A percentile compares a stretch with the other conserved stretches of the same genome.
phyloP scores from a whole-genome alignment of 1,140 invertebrate genomes.

The Caenorhabditis tropicalis region DNA sequence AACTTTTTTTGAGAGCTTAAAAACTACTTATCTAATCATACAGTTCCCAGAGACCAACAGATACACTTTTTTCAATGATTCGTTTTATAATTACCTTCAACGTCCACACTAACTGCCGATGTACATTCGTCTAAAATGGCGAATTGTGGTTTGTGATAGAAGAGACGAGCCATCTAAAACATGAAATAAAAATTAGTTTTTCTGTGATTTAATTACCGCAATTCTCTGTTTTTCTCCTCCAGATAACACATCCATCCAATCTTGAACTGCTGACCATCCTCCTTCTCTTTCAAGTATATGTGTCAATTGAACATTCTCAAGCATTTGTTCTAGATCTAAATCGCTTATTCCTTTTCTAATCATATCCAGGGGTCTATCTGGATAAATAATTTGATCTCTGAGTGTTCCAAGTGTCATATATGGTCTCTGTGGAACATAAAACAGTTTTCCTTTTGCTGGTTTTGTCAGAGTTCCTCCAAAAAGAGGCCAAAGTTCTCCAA shows the following conservation, averaged over 20 bases:
- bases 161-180: constrained; percentile 87
- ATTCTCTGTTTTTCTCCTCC: constrained; percentile 97
- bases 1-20: neutral
- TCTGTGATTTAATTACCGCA: constrained; percentile 75
- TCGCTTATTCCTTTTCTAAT: constrained; percentile 79
- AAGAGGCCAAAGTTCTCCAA: constrained; percentile 85
- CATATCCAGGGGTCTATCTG: constrained; percentile 88
- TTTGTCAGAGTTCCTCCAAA: constrained; percentile 85
- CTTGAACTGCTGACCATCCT: constrained; percentile 88
- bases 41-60: no score
- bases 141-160: constrained; percentile 96
- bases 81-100: constrained; percentile 78
- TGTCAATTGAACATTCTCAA: constrained; percentile 82
- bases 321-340: constrained; percentile 79
- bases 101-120: constrained; percentile 90
- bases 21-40: neutral
- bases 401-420: constrained; percentile 93
- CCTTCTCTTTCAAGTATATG: constrained; percentile 86
- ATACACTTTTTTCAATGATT: neutral
- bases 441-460: constrained; percentile 88
- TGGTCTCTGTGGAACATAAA: constrained; percentile 90
- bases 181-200: neutral
- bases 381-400: constrained; percentile 93
- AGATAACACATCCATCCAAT: constrained; percentile 97
- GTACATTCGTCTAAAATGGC: constrained; percentile 98